Percentiles rank a stretch among this genome's conserved stretches.
Evolutionary conservation across 2,113 vertebrate genomes (phyloP).

Genomic region (Penelope pileata): DNA sequence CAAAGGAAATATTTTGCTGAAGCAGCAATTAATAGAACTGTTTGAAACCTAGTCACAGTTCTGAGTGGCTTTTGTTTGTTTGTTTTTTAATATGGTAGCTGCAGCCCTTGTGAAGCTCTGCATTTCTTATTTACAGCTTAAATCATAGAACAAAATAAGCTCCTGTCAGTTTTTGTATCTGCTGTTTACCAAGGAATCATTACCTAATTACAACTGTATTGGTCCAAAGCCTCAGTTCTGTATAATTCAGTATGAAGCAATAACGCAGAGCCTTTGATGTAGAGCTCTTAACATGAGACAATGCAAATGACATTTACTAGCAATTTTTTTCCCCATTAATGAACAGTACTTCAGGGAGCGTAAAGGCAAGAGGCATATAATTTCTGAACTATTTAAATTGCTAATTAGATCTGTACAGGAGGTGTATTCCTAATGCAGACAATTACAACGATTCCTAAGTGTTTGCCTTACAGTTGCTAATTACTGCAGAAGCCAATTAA

Average conservation of each 20-base stretch:
- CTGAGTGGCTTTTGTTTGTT: background rate
- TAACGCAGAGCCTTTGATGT: conserved; percentile 80
- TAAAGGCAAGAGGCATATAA: conserved; percentile 92
- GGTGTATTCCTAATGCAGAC: conserved; percentile 89
- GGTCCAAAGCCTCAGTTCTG: conserved; percentile 71
- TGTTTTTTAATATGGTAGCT: background rate
- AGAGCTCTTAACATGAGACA: conserved; percentile 84
- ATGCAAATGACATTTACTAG: conserved; percentile 89
- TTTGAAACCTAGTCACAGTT: background rate
- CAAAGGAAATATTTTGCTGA: background rate
- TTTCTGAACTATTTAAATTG: conserved; percentile 93
- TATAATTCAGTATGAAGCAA: conserved; percentile 76
- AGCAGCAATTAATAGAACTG: background rate
- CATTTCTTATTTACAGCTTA: conserved; percentile 47
- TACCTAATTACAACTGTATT: conserved; percentile 72
- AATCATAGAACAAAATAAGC: conserved; percentile 62
- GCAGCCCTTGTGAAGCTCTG: background rate
- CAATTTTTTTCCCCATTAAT: conserved; percentile 86
- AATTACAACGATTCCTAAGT: conserved; percentile 87
- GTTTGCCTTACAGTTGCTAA: conserved; percentile 92
- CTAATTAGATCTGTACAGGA: conserved; percentile 91
- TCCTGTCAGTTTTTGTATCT: conserved; percentile 52
- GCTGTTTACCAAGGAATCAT: conserved; percentile 73
- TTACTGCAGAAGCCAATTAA: conserved; percentile 91
- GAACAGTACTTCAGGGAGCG: conserved; percentile 90